Evolutionary conservation across 2,888 invertebrate genomes (phyloP).

Genomic region (Habroteleia sp.): DNA sequence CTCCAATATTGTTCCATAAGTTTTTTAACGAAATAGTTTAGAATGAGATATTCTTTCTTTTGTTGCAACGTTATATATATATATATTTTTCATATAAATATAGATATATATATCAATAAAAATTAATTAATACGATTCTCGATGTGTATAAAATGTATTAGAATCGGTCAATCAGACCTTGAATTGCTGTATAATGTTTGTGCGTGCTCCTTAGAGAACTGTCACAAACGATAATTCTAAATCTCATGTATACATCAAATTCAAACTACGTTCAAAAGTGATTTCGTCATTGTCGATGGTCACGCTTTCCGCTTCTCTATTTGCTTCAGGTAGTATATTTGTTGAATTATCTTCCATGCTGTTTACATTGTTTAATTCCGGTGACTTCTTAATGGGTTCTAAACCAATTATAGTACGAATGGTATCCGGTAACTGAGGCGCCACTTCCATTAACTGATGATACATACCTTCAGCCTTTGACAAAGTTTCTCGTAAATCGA

Average conservation of each 20-base stretch:
- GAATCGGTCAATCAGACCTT: constrained; percentile 18
- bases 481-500: constrained; percentile 91
- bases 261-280: constrained; percentile 77
- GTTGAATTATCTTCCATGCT: constrained; percentile 66
- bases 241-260: constrained; percentile 76
- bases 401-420: constrained; percentile 88
- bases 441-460: constrained; percentile 88
- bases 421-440: constrained; percentile 87
- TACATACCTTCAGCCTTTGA: constrained; percentile 96
- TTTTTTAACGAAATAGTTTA: constrained; percentile 1
- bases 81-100: background rate
- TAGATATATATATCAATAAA: constrained; percentile 15
- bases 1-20: too few relatives aligned
- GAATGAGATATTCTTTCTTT: background rate
- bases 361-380: constrained; percentile 67
- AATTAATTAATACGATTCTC: constrained; percentile 14
- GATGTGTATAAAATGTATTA: constrained; percentile 25
- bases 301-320: constrained; percentile 73
- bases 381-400: constrained; percentile 77
- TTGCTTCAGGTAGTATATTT: constrained; percentile 80
- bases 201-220: constrained; percentile 29
- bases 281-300: constrained; percentile 76
- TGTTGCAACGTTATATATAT: background rate
- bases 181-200: constrained; percentile 28
- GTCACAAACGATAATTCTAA: constrained; percentile 66